These are phyloP conservation scores for Rhynchotus rufescens DNA, from an alignment of 2,797 vertebrate genomes.

Conservation along the genomic window DNA sequence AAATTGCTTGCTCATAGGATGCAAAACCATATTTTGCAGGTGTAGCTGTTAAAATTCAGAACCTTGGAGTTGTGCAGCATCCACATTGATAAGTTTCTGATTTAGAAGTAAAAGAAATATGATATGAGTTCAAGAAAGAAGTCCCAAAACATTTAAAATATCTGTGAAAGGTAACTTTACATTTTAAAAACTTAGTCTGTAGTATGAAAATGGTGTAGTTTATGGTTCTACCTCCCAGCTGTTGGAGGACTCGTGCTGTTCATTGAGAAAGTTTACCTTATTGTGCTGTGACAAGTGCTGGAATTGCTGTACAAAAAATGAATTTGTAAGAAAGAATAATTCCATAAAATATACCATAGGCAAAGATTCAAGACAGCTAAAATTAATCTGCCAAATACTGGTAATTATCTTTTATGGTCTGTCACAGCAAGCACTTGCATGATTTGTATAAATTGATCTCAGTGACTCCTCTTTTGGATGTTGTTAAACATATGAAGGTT, in stretches of 20 bases:
- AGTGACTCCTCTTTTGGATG: neutral
- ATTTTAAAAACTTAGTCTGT: neutral
- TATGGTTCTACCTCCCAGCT: neutral
- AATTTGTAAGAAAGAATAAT: neutral
- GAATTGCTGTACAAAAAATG: neutral
- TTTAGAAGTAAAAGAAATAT: neutral
- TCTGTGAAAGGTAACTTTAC: neutral
- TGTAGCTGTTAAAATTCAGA: neutral
- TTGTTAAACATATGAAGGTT: neutral
- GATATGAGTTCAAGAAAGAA: neutral
- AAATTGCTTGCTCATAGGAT: neutral
- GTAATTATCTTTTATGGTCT: slow-evolving; percentile 8
- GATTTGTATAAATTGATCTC: neutral
- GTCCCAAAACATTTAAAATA: neutral
- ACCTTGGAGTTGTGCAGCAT: neutral
- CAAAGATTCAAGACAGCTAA: neutral
- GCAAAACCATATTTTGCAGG: neutral
- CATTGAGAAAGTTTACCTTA: neutral
- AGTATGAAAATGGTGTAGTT: neutral
- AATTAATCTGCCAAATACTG: slow-evolving; percentile 11
- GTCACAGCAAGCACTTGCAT: neutral
- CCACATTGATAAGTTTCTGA: neutral
- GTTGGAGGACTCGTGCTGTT: neutral
- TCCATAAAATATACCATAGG: neutral
- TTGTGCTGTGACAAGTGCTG: neutral